phyloP scores from a whole-genome alignment of 2,113 vertebrate genomes.

The Stomatorhinus ivindoensis region DNA sequence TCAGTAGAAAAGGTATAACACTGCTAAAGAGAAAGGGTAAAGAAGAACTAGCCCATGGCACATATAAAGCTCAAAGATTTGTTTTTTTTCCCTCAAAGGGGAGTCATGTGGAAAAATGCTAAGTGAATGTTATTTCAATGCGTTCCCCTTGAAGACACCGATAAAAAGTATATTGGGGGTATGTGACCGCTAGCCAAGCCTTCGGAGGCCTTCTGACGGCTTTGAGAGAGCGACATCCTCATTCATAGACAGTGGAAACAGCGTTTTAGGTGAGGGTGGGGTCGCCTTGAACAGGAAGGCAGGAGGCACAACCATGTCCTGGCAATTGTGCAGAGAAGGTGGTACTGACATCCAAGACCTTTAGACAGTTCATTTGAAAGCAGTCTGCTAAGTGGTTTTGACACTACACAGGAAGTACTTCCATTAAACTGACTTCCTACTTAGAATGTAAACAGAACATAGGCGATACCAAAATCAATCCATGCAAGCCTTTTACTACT shows the following conservation, averaged over 20 bases:
- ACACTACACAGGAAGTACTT: neutral
- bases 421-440: neutral
- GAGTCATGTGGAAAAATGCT: neutral
- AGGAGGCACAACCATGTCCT: neutral
- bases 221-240: conserved; percentile 26
- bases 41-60: neutral
- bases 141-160: conserved; percentile 32
- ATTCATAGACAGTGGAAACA: neutral
- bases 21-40: neutral
- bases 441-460: neutral
- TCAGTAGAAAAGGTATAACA: neutral
- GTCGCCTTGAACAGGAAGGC: neutral
- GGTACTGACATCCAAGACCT: neutral
- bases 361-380: neutral
- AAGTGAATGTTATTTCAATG: conserved; percentile 18
- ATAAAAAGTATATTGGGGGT: conserved; percentile 40
- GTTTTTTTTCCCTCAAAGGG: neutral
- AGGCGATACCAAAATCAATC: neutral
- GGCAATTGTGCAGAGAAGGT: neutral
- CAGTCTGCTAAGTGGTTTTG: neutral
- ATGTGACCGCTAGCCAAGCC: conserved; percentile 29
- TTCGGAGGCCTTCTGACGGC: conserved; percentile 20
- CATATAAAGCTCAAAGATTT: neutral
- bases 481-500: neutral
- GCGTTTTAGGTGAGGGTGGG: neutral